Conservation (phyloP, 2,113 vertebrate species). For the Tinamus guttatus region DNA sequence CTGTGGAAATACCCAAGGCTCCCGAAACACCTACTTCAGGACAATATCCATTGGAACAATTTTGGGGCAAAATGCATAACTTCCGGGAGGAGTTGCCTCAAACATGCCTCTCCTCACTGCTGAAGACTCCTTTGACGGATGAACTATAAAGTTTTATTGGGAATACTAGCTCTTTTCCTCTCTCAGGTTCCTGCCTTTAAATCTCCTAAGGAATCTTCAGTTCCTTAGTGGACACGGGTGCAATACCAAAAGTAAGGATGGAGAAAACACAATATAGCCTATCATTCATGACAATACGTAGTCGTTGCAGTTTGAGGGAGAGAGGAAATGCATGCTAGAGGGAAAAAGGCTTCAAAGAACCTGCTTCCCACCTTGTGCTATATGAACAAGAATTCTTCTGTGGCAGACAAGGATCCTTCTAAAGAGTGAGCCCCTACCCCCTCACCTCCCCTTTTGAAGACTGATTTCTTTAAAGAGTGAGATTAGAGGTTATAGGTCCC, state of each 20-base stretch:
- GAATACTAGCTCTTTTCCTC: neutral
- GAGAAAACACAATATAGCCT: accelerated
- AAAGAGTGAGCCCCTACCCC: neutral
- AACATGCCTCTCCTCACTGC: neutral
- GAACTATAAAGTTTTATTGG: neutral
- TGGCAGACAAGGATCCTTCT: too few relatives aligned
- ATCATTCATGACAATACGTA: neutral
- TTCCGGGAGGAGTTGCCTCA: neutral
- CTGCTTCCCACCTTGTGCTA: neutral
- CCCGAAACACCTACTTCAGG: neutral
- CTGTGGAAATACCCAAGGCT: neutral
- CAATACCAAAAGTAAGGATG: neutral
- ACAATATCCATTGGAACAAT: neutral
- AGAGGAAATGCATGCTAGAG: accelerated
- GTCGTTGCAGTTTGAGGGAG: neutral
- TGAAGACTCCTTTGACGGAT: neutral
- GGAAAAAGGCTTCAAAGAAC: neutral
- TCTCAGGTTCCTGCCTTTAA: neutral
- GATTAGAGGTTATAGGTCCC: too few relatives aligned
- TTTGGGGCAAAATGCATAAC: neutral
- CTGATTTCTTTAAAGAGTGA: neutral
- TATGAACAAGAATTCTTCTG: neutral
- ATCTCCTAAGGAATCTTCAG: neutral
- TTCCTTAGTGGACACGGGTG: neutral
- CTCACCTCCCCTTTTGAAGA: too few relatives aligned